Percentiles rank a stretch among this genome's conserved stretches.
Evolutionary conservation across 2,888 invertebrate genomes (phyloP).

Genomic region (Colostygia pectinataria): DNA sequence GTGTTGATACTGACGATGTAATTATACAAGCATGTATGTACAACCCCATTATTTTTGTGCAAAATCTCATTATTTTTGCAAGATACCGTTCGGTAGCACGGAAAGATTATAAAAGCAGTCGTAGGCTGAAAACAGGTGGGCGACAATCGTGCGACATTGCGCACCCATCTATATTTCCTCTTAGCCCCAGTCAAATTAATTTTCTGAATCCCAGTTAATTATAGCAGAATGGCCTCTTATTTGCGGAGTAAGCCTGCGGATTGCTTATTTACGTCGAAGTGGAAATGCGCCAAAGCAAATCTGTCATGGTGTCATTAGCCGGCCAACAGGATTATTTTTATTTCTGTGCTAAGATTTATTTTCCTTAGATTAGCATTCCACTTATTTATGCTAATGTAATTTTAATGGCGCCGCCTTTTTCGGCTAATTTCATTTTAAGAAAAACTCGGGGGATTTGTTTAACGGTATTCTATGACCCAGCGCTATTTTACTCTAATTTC

Average conservation of each 20-base stretch:
- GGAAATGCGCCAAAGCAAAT: constrained; percentile 37
- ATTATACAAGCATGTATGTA: too few species aligned
- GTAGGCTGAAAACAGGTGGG: too few species aligned
- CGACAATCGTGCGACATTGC: too few species aligned
- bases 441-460: constrained; percentile 75
- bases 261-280: constrained; percentile 16
- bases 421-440: constrained; percentile 79
- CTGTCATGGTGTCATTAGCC: constrained; percentile 67
- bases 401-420: constrained; percentile 80
- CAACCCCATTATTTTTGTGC: too few species aligned
- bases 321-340: constrained; percentile 73
- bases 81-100: too few species aligned
- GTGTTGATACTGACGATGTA: too few species aligned
- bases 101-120: too few species aligned
- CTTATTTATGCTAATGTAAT: constrained; percentile 83
- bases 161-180: too few species aligned
- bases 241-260: constrained; percentile 8
- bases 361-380: constrained; percentile 80
- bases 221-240: constrained; percentile 11
- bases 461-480: too few species aligned
- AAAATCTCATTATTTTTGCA: too few species aligned
- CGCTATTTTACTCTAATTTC: too few species aligned
- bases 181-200: constrained; percentile 1
- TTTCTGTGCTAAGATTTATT: constrained; percentile 77
- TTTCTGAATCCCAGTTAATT: constrained; percentile 3